phyloP scores from a whole-genome alignment of 2,113 vertebrate genomes.

The Colinus virginianus region DNA sequence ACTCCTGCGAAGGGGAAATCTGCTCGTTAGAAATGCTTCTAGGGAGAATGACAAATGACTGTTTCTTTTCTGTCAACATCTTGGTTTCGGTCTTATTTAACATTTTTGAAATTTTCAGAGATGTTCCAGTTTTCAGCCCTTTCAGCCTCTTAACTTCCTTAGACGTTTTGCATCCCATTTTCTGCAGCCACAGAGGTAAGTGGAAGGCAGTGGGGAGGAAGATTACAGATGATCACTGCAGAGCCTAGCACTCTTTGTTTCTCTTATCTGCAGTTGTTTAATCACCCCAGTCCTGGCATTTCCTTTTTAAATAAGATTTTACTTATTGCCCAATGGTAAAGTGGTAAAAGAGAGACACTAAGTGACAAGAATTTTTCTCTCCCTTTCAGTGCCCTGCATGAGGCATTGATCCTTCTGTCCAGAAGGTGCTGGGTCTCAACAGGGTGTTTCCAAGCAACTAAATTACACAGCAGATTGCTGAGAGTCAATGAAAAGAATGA shows the following conservation, averaged over 20 bases:
- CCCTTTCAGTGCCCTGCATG: background rate
- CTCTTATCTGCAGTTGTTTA: background rate
- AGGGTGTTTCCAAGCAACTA: background rate
- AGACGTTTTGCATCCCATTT: rapidly evolving
- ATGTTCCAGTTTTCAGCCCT: background rate
- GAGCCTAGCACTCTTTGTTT: background rate
- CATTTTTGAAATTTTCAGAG: background rate
- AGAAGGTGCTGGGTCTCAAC: background rate
- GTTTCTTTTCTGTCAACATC: background rate
- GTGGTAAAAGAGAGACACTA: background rate
- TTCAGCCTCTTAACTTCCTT: background rate
- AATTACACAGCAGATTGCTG: background rate
- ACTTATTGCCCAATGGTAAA: background rate
- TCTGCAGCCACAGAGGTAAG: background rate
- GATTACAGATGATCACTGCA: rapidly evolving
- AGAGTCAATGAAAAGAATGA: background rate
- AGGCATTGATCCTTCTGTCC: background rate
- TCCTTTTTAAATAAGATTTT: background rate
- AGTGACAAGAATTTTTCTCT: background rate
- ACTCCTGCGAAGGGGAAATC: background rate
- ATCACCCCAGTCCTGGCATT: background rate
- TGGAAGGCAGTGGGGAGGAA: background rate
- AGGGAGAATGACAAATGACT: background rate
- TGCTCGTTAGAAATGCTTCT: background rate
- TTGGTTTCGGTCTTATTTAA: background rate